Conservation (phyloP, 2,888 invertebrate species). For the Venusia cambrica region DNA sequence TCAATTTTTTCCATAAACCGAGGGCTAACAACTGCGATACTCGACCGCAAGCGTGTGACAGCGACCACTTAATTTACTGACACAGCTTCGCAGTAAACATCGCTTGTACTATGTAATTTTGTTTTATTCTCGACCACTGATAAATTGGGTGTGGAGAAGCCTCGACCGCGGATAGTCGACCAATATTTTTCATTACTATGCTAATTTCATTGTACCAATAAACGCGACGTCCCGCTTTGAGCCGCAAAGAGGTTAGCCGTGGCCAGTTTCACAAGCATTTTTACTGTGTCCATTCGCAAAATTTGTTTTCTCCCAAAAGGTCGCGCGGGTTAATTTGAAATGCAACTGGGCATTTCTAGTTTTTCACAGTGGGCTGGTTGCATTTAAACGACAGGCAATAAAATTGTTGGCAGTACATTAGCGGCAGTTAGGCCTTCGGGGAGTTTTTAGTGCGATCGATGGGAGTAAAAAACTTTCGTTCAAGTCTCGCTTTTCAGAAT, state of each 20-base stretch:
- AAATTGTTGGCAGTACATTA: conserved; percentile 39
- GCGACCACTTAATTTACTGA: conserved; percentile 41
- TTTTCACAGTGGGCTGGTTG: conserved; percentile 42
- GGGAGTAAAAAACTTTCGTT: conserved; percentile 27
- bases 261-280: conserved; percentile 42
- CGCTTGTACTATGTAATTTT: conserved; percentile 43
- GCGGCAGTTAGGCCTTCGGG: conserved; percentile 38
- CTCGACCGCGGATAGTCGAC: conserved; percentile 46
- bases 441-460: conserved; percentile 38
- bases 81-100: conserved; percentile 34
- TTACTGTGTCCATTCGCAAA: conserved; percentile 69
- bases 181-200: conserved; percentile 81
- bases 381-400: conserved; percentile 46
- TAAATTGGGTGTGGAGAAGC: conserved; percentile 54
- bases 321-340: conserved; percentile 67
- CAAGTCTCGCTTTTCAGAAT: conserved; percentile 16
- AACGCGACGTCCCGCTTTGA: conserved; percentile 56
- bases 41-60: conserved; percentile 34
- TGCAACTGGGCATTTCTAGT: conserved; percentile 65
- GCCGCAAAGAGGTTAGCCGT: conserved; percentile 71
- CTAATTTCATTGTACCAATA: conserved; percentile 78
- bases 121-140: conserved; percentile 51
- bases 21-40: conserved; percentile 26
- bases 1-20: conserved; percentile 23
- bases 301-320: conserved; percentile 66